Evolutionary conservation across 92 coral and sea anemone species (phyloP), one percentile per base, ranked within the genome.

Genomic region (Porites divaricata): DNA sequence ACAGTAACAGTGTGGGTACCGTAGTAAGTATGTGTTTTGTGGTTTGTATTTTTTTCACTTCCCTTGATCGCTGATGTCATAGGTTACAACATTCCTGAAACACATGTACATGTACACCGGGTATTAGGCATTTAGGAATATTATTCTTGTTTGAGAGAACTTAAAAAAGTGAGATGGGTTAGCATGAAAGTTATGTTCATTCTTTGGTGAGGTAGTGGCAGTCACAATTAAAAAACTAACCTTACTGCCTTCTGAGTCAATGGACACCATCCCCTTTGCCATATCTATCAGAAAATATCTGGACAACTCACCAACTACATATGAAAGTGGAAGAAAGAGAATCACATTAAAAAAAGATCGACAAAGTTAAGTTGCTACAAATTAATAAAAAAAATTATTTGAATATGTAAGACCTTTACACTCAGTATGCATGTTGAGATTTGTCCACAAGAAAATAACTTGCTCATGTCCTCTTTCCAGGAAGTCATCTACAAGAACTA

Each of bases 401-500:
- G 21, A 70, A 69, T 6, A 2, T 11, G 16, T 8, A 65, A 20
- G 59, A 77, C 62, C 45, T 72, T 72, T 72, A 82, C 86, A 13
- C 16, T 82, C 72, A 48, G 79, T 35, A 35, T 6, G 49, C 21
- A 72, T 58, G 10, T 17, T 62, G 86, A 56, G 20, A 80, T 54
- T 67, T 2, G 45, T 25, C 16, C 76, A 77, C 23, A 95, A 76
- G 21, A 95, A 74, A 13, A 93, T 80, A 13, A 88, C 76, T 75
- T 95, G 98, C 21, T 90, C 92, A 45, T 78, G 86, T 69, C 98
- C 98, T 50, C 67, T 85, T 68, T 88, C 93, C 83, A 93, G 78
- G 73, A 93, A 93, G 85, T 95, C 98, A 83, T 91, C 97, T 70
- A 81, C 48, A 20, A 93, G 84, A 63, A 91, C 17, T 10, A 48